Conservation (phyloP, 2,797 vertebrate genomes). For the Mycteria americana region DNA sequence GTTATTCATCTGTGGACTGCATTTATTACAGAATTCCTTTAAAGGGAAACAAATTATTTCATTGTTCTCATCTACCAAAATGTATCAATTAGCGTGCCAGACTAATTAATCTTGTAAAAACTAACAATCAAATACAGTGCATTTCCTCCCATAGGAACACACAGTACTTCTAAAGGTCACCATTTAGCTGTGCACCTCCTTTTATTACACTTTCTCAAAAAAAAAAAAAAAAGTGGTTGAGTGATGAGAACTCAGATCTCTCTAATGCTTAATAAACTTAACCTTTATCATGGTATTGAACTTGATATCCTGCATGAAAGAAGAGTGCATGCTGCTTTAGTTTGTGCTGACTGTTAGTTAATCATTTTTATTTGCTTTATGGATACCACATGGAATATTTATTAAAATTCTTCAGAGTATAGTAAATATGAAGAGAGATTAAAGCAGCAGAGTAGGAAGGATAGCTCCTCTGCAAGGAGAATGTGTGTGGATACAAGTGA, state of each 20-base stretch:
- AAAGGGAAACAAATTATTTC: background rate
- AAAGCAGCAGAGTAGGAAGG: background rate
- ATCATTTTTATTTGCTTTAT: conserved; percentile 44
- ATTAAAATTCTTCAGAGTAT: conserved; percentile 52
- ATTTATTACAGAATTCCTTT: background rate
- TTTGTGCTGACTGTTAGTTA: conserved; percentile 60
- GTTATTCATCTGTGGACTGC: background rate
- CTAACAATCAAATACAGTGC: background rate
- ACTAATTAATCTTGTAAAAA: conserved; percentile 34
- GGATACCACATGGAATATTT: conserved; percentile 6
- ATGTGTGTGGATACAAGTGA: background rate
- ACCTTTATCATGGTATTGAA: conserved; percentile 48
- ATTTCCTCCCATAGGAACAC: background rate
- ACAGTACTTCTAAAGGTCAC: conserved; percentile 24
- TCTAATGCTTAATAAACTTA: conserved; percentile 64
- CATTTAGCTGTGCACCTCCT: conserved; percentile 2
- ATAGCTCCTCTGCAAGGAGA: background rate
- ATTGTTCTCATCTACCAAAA: conserved; percentile 8
- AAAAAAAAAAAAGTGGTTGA: background rate
- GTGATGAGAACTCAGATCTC: conserved; percentile 28
- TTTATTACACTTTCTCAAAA: background rate
- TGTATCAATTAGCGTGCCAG: background rate
- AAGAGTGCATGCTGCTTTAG: conserved; percentile 28
- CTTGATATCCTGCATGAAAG: conserved; percentile 60
- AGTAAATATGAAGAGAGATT: conserved; percentile 26